These are phyloP conservation scores for Petrolisthes cinctipes DNA, from an alignment of 2,888 invertebrate species.

Conservation along the genomic window DNA sequence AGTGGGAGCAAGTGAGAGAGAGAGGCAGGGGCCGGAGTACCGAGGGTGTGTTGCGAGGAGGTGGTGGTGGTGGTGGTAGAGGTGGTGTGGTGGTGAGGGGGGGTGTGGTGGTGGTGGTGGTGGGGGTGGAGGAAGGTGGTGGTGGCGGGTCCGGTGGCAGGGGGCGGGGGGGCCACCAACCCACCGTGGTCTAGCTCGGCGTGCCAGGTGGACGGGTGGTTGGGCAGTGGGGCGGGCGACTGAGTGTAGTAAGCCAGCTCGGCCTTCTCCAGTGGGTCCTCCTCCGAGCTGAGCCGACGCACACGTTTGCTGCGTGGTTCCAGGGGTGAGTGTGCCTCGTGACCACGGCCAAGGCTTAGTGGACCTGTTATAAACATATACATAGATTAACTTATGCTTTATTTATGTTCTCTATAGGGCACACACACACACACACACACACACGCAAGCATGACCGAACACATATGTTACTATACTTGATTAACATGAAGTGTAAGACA, in stretches of 20 bases:
- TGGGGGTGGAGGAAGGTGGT: slow-evolving; percentile 66
- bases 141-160: slow-evolving; percentile 68
- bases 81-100: slow-evolving; percentile 47
- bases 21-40: slow-evolving; percentile 35
- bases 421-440: not conserved
- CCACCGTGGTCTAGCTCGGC: slow-evolving; percentile 73
- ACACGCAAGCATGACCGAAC: not conserved
- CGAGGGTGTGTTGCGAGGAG: slow-evolving; percentile 60
- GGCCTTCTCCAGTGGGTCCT: slow-evolving; percentile 69
- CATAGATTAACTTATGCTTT: not conserved
- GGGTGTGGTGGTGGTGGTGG: slow-evolving; percentile 57
- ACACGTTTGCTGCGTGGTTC: slow-evolving; percentile 73
- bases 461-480: not conserved
- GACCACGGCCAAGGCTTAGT: slow-evolving; percentile 66
- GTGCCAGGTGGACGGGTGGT: slow-evolving; percentile 73
- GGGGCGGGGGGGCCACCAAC: slow-evolving; percentile 66
- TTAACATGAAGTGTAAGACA: not conserved
- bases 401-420: not conserved
- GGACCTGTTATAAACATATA: slow-evolving; percentile 69
- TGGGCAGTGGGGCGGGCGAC: slow-evolving; percentile 72
- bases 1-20: slow-evolving; percentile 37
- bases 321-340: slow-evolving; percentile 68
- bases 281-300: slow-evolving; percentile 74
- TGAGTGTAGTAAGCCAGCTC: slow-evolving; percentile 73
- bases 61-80: slow-evolving; percentile 49